These are phyloP conservation scores for Brachypterus glaber DNA, from an alignment of 2,888 invertebrate genomes.

Conservation along the genomic window DNA sequence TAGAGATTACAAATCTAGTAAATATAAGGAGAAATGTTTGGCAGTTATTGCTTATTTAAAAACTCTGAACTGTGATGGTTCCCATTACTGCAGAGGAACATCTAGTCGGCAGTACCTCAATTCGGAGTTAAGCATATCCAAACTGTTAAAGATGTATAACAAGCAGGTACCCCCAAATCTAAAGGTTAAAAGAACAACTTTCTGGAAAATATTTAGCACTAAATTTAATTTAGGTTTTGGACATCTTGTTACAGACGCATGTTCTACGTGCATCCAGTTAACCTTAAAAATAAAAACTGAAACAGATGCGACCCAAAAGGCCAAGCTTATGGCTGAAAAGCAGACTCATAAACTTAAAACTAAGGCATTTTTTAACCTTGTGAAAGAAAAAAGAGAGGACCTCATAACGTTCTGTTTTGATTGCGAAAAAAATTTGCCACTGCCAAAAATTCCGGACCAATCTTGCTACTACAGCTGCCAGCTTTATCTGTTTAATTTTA, in stretches of 20 bases:
- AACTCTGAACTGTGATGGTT: slow-evolving; percentile 20
- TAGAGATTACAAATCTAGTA: neutral
- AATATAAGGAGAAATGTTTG: neutral
- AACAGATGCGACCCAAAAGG: slow-evolving; percentile 18
- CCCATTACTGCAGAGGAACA: slow-evolving; percentile 14
- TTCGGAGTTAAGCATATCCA: slow-evolving; percentile 20
- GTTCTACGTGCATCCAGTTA: slow-evolving; percentile 25
- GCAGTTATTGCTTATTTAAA: slow-evolving; percentile 22
- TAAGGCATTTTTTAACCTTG: slow-evolving; percentile 23
- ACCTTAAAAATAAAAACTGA: slow-evolving; percentile 23
- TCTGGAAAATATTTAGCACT: slow-evolving; percentile 24
- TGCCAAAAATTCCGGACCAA: slow-evolving; percentile 25
- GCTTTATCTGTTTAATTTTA: slow-evolving; percentile 17
- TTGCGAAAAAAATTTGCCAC: slow-evolving; percentile 23
- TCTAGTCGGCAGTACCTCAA: slow-evolving; percentile 16
- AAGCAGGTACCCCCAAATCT: slow-evolving; percentile 12
- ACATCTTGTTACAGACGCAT: slow-evolving; percentile 21
- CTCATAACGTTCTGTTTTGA: slow-evolving; percentile 26
- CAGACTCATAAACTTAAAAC: slow-evolving; percentile 23
- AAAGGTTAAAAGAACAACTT: slow-evolving; percentile 14
- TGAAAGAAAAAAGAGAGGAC: slow-evolving; percentile 21
- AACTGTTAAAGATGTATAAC: slow-evolving; percentile 17
- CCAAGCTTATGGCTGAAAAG: slow-evolving; percentile 20
- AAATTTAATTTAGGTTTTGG: slow-evolving; percentile 26
- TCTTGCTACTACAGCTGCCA: slow-evolving; percentile 15